Base-by-base conservation (phyloP, 23 tunicate genomes). In the Corella eumyota region DNA sequence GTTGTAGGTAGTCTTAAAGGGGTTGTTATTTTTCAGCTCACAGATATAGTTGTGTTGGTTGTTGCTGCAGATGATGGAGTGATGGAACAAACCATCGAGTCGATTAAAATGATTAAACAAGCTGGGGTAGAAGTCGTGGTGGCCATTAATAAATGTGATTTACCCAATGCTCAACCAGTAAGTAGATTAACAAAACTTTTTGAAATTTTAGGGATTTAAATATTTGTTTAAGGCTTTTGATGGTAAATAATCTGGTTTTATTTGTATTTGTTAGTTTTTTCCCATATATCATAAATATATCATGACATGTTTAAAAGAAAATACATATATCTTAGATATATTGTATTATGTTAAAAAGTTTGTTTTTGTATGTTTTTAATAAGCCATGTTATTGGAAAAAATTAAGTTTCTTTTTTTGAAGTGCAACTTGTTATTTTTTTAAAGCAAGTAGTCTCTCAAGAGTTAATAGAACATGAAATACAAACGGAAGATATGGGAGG, bases 1-100 rank as follows among this genome's bases (percentile, higher is more conserved):
- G n/a, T n/a, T n/a, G n/a, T n/a, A n/a, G n/a, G n/a, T n/a, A n/a
- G n/a, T n/a, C n/a, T n/a, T n/a, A n/a, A n/a, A n/a, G n/a, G n/a
- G n/a, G n/a, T n/a, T n/a, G n/a, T n/a, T n/a, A n/a, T 32, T 20
- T 65, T 75, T 22, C 72, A 86, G 95, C 51, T 77, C 0, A 76
- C 91, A 35, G 98, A 92, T 62, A 34, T 81, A 7, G 92, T 92
- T 4, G 75, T 92, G 50, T 45, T 92, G 57, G 93, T 92, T 1
- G 93, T 92, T 48, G 98, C 98, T 1, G 92, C 98, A 0, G 98
- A 92, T 50, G 98, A 92, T 56, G 87, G 98, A 15, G 92, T 92
- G 5, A 92, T 92, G 98, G 92, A 83, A 34, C 98, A 92, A 55
- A 92, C 98, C 1, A 54, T 83, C 0, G 92, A 92, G 56, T 75